Evolutionary conservation across 2,888 invertebrate species (phyloP), one percentile per base, ranked within the genome.

Genomic region (Meganola albula): DNA sequence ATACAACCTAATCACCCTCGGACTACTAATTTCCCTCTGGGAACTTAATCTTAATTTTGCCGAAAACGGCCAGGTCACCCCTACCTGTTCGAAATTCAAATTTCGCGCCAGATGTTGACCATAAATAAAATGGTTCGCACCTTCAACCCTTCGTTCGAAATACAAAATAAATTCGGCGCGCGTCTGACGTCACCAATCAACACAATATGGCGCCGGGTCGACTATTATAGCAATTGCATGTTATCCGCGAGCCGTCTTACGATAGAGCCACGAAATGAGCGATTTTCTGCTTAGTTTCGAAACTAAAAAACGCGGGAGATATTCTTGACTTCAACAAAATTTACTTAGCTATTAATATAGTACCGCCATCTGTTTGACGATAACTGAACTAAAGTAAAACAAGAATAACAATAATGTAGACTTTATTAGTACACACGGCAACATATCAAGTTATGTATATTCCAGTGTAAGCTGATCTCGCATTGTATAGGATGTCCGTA

Each of bases 71-170:
- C 43, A 40, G 46, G 55, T 57, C 63, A n/a, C 57, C 54, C 53
- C 20, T 33, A 41, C 44, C 44, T 40, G 54, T 34, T 34, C 54
- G 46, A 63, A 61, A 63, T 60, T 57, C 54, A 54, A 57, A 60
- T 63, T 58, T 38, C 13, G 29, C 46, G 45, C 56, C 71, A 73
- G 72, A 65, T 72, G 75, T 63, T 61, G 63, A 53, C 58, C 53
- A 68, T 75, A 74, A 76, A 76, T 74, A 75, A 73, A 54, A 45
- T 40, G 53, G 53, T 71, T 74, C 58, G 62, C 75, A 78, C 75
- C 73, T 76, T 69, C n/a, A 79, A 79, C 78, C 80, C 79, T 78
- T 77, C 70, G 58, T 59, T 66, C 70, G 77, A 76, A 79, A 77
- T 79, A 71, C 62, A 59, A 63, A 74, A 82, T 83, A 82, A 84